These are phyloP conservation scores for Platysteira castanea DNA, from an alignment of 2,113 vertebrate species.

Conservation along the genomic window DNA sequence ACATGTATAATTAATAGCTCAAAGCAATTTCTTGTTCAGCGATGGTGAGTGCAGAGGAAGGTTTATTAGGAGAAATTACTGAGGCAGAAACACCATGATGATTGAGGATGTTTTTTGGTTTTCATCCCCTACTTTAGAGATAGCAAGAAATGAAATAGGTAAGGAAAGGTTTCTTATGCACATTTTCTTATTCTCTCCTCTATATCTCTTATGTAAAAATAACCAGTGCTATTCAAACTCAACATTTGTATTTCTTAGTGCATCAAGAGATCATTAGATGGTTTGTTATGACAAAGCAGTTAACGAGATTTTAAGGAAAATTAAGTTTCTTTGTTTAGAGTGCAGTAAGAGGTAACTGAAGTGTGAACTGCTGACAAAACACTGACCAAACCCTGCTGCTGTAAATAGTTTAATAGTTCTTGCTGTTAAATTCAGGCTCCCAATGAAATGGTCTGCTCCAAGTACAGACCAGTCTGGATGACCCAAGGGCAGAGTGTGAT, in stretches of 20 bases:
- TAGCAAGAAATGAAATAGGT: neutral
- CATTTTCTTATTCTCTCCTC: neutral
- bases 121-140: neutral
- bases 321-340: neutral
- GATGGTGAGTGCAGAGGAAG: neutral
- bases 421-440: neutral
- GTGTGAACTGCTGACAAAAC: neutral
- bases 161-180: neutral
- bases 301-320: neutral
- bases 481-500: fast-evolving
- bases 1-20: neutral
- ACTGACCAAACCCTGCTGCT: neutral
- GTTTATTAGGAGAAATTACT: neutral
- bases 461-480: neutral
- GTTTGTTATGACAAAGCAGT: neutral
- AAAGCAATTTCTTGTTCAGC: slow-evolving; percentile 2
- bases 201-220: neutral
- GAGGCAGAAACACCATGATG: neutral
- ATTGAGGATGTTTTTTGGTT: neutral
- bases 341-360: neutral
- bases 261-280: neutral
- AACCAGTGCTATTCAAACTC: neutral
- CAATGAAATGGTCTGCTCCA: neutral
- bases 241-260: neutral
- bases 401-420: neutral